A percentile compares a stretch with the other conserved stretches of the same genome.
These are phyloP conservation scores for Spisula subtruncata DNA, from an alignment of 2,888 invertebrate species.

Conservation along the genomic window DNA sequence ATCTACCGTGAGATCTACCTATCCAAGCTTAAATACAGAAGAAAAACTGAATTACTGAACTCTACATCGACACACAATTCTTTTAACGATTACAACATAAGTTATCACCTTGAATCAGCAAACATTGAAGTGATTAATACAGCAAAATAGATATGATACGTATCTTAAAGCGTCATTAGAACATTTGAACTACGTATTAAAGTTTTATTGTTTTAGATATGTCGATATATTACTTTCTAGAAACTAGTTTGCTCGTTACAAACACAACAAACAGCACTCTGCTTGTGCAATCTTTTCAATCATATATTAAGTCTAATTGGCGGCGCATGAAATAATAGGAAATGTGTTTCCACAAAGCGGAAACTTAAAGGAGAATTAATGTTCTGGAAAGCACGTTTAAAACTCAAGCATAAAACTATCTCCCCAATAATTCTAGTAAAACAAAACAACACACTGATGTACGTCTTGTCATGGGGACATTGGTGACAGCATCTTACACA, in stretches of 20 bases:
- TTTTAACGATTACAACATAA: background rate
- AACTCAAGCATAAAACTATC: background rate
- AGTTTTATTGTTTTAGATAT: no score
- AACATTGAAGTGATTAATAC: background rate
- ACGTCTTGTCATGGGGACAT: no score
- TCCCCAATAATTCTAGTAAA: background rate
- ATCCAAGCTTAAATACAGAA: background rate
- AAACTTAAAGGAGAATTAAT: background rate
- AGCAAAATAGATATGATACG: background rate
- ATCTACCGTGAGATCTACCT: background rate
- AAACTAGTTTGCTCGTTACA: background rate
- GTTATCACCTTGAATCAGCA: background rate
- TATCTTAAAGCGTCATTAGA: no score
- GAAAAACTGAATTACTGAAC: background rate
- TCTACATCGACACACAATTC: background rate
- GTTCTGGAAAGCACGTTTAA: background rate
- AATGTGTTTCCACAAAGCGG: slow-evolving; percentile 2
- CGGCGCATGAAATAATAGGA: background rate
- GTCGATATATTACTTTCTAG: background rate
- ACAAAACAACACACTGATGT: no score
- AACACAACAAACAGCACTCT: background rate
- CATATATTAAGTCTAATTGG: slow-evolving; percentile 15
- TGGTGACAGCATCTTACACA: no score
- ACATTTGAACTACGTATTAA: no score
- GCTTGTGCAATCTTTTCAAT: background rate